Conservation (phyloP, 2,888 invertebrate species). For the Cataglyphis altisquamis region DNA sequence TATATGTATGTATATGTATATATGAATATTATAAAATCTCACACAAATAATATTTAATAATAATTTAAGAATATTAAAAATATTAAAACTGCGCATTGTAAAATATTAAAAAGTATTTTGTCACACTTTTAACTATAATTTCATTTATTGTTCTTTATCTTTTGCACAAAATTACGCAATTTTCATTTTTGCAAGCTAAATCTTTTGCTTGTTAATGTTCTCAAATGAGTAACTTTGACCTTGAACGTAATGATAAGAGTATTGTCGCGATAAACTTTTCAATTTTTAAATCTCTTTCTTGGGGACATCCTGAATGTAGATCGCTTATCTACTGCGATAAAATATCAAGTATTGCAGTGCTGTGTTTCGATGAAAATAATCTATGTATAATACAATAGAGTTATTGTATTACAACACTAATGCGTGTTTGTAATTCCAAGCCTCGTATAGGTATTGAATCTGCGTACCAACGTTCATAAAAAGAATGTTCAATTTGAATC, state of each 20-base stretch:
- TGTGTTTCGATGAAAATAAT: not conserved
- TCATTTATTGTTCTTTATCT: not conserved
- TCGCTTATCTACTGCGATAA: constrained; percentile 22
- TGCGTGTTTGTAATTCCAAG: constrained; percentile 9
- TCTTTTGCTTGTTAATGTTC: not conserved
- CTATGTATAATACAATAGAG: constrained; percentile 1
- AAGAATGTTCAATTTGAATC: constrained; percentile 9
- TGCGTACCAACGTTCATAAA: not conserved
- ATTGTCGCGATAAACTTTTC: not conserved
- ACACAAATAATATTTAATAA: not conserved
- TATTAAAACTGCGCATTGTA: not conserved
- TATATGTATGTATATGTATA: not conserved
- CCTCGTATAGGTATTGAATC: not conserved
- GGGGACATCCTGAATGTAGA: not conserved
- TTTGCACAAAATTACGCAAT: not conserved
- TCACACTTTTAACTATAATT: not conserved
- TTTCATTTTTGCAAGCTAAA: not conserved
- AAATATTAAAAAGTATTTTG: not conserved
- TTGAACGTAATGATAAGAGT: constrained; percentile 33
- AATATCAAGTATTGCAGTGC: not conserved
- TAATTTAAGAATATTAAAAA: constrained; percentile 12
- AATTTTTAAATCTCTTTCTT: not conserved
- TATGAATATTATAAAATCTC: not conserved
- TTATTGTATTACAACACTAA: constrained; percentile 30
- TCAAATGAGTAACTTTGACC: not conserved